Conservation (phyloP, 2,797 vertebrate species). For the Thunnus albacares region DNA sequence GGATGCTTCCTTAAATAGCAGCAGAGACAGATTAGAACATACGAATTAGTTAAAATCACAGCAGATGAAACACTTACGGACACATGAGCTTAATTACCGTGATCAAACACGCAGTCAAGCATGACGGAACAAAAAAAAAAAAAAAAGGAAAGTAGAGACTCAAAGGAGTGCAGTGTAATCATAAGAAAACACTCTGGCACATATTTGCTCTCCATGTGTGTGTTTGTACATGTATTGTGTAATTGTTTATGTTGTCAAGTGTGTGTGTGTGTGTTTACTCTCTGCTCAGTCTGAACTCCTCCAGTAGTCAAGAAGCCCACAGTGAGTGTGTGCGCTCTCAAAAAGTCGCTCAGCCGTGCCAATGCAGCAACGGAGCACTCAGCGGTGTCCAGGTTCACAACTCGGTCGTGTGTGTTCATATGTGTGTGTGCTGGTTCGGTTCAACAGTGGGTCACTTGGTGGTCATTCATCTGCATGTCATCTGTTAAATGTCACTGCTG, state of each 20-base stretch:
- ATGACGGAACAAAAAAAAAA: background rate
- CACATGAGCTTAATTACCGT: conserved; percentile 38
- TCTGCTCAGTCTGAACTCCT: conserved; percentile 23
- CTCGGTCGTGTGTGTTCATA: conserved; percentile 12
- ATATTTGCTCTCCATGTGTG: conserved; percentile 23
- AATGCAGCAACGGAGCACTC: conserved; percentile 39
- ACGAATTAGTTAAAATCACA: conserved; percentile 31
- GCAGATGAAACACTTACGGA: conserved; percentile 28
- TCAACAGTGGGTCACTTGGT: conserved; percentile 66
- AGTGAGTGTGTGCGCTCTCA: conserved; percentile 26
- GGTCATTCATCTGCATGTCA: conserved; percentile 76
- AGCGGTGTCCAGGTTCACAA: conserved; percentile 44
- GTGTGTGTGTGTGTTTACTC: conserved; percentile 46
- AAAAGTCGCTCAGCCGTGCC: conserved; percentile 31
- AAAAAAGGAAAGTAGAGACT: background rate
- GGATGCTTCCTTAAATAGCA: conserved; percentile 52
- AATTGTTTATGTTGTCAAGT: conserved; percentile 31
- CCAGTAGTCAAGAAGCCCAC: conserved; percentile 23
- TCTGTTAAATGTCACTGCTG: conserved; percentile 72
- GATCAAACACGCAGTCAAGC: conserved; percentile 41
- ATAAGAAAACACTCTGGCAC: conserved; percentile 10
- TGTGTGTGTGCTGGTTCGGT: conserved; percentile 21
- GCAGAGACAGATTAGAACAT: conserved; percentile 34
- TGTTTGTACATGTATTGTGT: conserved; percentile 20
- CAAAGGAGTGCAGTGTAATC: conserved; percentile 20